A percentile compares a stretch with the other conserved stretches of the same genome.
These are phyloP conservation scores for Knipowitschia caucasica DNA, from an alignment of 2,797 vertebrate genomes.

Conservation along the genomic window DNA sequence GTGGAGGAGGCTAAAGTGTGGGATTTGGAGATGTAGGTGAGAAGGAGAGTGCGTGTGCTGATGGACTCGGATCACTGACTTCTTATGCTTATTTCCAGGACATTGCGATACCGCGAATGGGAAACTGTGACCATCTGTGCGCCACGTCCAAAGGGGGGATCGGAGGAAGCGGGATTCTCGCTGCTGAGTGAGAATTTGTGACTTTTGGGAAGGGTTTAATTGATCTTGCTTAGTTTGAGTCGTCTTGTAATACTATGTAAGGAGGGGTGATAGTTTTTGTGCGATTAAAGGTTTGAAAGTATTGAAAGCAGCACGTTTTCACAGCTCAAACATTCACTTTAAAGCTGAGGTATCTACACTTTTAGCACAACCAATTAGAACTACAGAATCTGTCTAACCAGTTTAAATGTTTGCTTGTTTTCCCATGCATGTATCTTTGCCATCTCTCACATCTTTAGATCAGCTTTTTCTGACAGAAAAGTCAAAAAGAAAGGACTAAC, in stretches of 20 bases:
- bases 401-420: too few relatives aligned
- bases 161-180: not conserved
- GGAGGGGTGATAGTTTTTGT: too few relatives aligned
- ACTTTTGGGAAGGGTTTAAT: not conserved
- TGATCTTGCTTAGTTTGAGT: not conserved
- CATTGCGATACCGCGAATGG: conserved; percentile 25
- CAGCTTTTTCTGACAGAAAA: too few relatives aligned
- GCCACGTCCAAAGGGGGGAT: conserved; percentile 3
- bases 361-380: too few relatives aligned
- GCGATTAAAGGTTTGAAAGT: not conserved
- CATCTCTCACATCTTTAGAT: too few relatives aligned
- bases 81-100: conserved; percentile 29
- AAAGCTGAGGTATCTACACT: too few relatives aligned
- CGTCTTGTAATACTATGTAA: not conserved
- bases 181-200: not conserved
- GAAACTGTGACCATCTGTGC: conserved; percentile 30
- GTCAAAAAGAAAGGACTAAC: too few relatives aligned
- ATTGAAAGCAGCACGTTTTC: not conserved
- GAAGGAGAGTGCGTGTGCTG: conserved; percentile 29
- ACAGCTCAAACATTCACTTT: too few relatives aligned
- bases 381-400: too few relatives aligned
- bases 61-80: conserved; percentile 32
- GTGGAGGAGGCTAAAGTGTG: conserved; percentile 8
- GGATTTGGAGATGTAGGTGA: conserved; percentile 28
- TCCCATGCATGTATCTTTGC: too few relatives aligned